Conservation (phyloP, 1,140 invertebrate genomes). For the Monochamus saltuarius region DNA sequence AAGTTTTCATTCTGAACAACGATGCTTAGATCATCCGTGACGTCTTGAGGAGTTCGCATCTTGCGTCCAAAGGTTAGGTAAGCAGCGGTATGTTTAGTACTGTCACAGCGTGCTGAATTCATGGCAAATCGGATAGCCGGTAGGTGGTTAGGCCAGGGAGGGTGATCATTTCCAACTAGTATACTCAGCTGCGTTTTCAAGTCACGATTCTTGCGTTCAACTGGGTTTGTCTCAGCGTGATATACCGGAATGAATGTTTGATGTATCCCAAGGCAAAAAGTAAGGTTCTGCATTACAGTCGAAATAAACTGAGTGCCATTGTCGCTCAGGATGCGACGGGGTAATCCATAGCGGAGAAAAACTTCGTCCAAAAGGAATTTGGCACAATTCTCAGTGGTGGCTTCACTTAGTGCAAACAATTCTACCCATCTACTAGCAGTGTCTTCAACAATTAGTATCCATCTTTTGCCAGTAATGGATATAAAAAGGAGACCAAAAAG, state of each 20-base stretch:
- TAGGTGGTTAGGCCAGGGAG: too few relatives aligned
- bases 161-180: slow-evolving; percentile 11
- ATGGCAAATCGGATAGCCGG: too few relatives aligned
- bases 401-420: slow-evolving; percentile 28
- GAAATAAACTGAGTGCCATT: slow-evolving; percentile 34
- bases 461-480: slow-evolving; percentile 14
- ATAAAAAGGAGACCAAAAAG: slow-evolving; percentile 28
- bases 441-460: slow-evolving; percentile 35
- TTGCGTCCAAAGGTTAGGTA: too few relatives aligned
- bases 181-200: slow-evolving; percentile 50
- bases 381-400: slow-evolving; percentile 30
- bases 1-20: too few relatives aligned
- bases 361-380: slow-evolving; percentile 18
- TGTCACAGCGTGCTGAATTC: too few relatives aligned
- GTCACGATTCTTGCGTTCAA: slow-evolving; percentile 50
- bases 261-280: slow-evolving; percentile 37
- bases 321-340: slow-evolving; percentile 28
- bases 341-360: slow-evolving; percentile 27
- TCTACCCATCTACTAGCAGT: slow-evolving; percentile 29
- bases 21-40: too few relatives aligned
- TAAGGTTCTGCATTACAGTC: slow-evolving; percentile 45
- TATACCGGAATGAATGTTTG: slow-evolving; percentile 49
- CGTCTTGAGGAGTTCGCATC: too few relatives aligned
- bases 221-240: slow-evolving; percentile 49
- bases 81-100: too few relatives aligned